phyloP scores from a whole-genome alignment of 1,140 invertebrate species.

The Brachionus koreanus region DNA sequence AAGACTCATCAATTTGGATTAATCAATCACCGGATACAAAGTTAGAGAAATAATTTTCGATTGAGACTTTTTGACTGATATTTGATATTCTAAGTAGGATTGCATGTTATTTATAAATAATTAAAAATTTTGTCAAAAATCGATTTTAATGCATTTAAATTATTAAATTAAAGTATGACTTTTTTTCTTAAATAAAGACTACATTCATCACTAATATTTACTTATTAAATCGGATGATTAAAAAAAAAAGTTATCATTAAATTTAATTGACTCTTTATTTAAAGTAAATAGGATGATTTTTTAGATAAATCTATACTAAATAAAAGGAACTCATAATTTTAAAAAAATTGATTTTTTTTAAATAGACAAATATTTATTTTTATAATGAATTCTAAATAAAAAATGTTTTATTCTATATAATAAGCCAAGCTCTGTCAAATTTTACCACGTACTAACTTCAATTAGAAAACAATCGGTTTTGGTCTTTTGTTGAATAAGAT shows the following conservation, averaged over 20 bases:
- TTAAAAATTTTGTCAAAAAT: not conserved
- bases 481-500: constrained; percentile 80
- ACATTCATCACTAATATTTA: not conserved
- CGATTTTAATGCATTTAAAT: not conserved
- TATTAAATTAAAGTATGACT: not conserved
- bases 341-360: constrained; percentile 32
- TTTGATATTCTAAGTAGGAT: not conserved
- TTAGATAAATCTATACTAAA: not conserved
- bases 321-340: not conserved
- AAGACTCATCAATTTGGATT: not conserved
- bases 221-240: not conserved
- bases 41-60: not conserved
- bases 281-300: not conserved
- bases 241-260: not conserved
- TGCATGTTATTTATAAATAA: not conserved
- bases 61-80: not conserved
- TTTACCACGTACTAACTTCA: not conserved
- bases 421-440: not conserved
- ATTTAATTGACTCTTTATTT: not conserved
- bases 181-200: not conserved
- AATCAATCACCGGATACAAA: not conserved
- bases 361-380: constrained; percentile 12
- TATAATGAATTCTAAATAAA: constrained; percentile 31
- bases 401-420: not conserved
- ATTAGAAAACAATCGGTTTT: constrained; percentile 73